Evolutionary conservation across 1,140 invertebrate genomes (phyloP).

Genomic region (Panagrolaimus sp.): DNA sequence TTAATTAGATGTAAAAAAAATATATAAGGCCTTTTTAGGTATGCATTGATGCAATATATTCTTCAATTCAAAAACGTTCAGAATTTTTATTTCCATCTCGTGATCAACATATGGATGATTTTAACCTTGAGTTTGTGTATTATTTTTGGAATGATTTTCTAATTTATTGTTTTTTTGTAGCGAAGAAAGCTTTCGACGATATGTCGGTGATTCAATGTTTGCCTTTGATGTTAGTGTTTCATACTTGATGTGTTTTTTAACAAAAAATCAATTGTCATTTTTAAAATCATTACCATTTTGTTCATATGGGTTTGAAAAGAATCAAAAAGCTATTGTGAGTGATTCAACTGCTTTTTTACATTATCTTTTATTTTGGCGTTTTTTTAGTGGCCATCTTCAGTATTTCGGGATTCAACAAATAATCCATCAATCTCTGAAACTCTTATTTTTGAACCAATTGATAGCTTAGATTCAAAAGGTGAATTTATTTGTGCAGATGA

Average conservation of each 20-base stretch:
- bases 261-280: neutral
- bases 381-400: constrained; percentile 8
- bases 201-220: constrained; percentile 1
- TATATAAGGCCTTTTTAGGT: neutral
- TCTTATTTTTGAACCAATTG: neutral
- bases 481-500: too few species aligned
- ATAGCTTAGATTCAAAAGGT: neutral
- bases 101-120: neutral
- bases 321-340: neutral
- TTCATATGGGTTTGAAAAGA: neutral
- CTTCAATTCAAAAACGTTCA: neutral
- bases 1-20: neutral
- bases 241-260: constrained; percentile 5
- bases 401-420: neutral
- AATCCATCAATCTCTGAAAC: neutral
- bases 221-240: constrained; percentile 9
- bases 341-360: neutral
- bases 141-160: neutral
- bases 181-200: neutral
- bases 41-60: constrained; percentile 7
- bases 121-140: neutral
- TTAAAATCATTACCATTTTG: neutral
- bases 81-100: neutral
- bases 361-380: neutral
- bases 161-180: neutral